Conservation (phyloP, 1,140 invertebrate species). For the Trichomalopsis sarcophagae region DNA sequence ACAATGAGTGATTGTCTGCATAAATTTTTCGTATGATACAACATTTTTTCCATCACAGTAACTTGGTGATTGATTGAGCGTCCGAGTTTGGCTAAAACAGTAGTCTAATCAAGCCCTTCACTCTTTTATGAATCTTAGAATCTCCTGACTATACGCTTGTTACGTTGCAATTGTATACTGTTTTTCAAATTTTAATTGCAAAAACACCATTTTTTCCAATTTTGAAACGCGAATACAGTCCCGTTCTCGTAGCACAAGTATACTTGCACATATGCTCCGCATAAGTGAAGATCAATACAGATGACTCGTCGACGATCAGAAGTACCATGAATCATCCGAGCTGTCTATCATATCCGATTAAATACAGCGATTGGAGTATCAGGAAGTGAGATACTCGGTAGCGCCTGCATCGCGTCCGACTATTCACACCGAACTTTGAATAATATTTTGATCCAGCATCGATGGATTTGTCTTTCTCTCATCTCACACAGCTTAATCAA, state of each 20-base stretch:
- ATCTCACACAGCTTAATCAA: not conserved
- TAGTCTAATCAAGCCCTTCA: too few relatives aligned
- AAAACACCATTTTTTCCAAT: too few relatives aligned
- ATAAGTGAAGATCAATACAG: not conserved
- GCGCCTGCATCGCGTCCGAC: not conserved
- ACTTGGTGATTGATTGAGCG: not conserved
- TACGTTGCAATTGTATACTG: too few relatives aligned
- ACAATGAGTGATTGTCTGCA: not conserved
- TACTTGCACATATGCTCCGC: not conserved
- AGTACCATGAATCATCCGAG: not conserved
- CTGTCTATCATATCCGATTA: slow-evolving; percentile 21
- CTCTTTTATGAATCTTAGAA: too few relatives aligned
- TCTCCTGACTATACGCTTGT: too few relatives aligned
- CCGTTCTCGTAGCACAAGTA: too few relatives aligned
- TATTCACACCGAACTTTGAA: not conserved
- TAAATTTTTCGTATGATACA: not conserved
- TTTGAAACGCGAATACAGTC: too few relatives aligned
- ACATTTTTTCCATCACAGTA: not conserved
- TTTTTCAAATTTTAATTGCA: too few relatives aligned
- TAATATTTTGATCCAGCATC: slow-evolving; percentile 20
- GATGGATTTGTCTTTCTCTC: not conserved
- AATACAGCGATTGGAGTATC: not conserved
- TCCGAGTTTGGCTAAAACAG: not conserved
- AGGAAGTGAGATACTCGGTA: not conserved
- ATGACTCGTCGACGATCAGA: not conserved